These are phyloP conservation scores for Osmoderma eremita DNA, from an alignment of 2,888 invertebrate species.

Conservation along the genomic window DNA sequence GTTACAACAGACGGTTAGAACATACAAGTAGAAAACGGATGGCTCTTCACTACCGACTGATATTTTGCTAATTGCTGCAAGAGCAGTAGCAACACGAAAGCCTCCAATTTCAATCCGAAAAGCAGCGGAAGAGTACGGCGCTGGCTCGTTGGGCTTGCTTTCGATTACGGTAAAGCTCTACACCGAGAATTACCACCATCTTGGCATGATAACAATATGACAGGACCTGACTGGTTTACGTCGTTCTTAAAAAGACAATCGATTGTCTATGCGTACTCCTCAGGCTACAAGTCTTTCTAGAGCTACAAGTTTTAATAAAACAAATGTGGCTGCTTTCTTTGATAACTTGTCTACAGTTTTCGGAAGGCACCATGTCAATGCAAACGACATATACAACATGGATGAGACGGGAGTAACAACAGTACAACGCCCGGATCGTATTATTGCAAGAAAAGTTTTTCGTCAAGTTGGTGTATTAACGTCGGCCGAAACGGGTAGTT, in stretches of 20 bases:
- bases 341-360: constrained; percentile 13
- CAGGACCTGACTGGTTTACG: constrained; percentile 17
- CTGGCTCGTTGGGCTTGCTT: constrained; percentile 17
- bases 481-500: constrained; percentile 9
- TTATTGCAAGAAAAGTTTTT: background rate
- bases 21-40: constrained; percentile 25
- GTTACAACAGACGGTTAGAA: constrained; percentile 13
- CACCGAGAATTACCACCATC: background rate
- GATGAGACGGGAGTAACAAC: constrained; percentile 5
- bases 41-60: background rate
- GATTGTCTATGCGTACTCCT: background rate
- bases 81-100: background rate
- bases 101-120: constrained; percentile 9
- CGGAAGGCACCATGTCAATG: background rate
- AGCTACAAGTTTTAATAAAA: background rate
- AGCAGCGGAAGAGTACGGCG: constrained; percentile 15
- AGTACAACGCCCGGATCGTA: constrained; percentile 47
- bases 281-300: constrained; percentile 14
- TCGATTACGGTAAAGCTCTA: background rate
- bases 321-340: constrained; percentile 19
- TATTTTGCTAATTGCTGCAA: constrained; percentile 11
- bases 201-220: constrained; percentile 20
- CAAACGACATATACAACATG: constrained; percentile 17
- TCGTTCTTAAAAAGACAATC: constrained; percentile 18
- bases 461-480: constrained; percentile 50